Evolutionary conservation across 1,140 invertebrate species (phyloP).

Genomic region (Aphelinus certus): DNA sequence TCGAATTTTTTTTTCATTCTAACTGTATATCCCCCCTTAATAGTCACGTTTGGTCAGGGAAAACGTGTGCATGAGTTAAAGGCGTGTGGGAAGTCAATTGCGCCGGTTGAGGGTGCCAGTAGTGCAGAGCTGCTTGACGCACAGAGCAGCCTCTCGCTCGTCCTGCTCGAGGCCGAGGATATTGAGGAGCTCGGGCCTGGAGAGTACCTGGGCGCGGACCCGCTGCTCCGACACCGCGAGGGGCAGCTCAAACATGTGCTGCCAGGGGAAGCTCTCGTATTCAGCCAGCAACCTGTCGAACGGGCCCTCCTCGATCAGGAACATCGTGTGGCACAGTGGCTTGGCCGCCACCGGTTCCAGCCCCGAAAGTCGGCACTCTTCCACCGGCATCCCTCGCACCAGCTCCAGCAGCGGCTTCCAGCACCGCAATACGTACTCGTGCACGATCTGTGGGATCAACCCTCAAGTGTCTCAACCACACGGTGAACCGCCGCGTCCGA

Average conservation of each 20-base stretch:
- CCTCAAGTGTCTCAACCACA: too few relatives aligned
- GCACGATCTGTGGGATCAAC: conserved; percentile 65
- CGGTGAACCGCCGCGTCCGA: too few relatives aligned
- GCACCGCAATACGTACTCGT: conserved; percentile 75
- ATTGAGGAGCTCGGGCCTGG: conserved; percentile 48
- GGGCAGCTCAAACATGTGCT: conserved; percentile 45
- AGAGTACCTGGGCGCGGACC: conserved; percentile 43
- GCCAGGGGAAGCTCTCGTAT: conserved; percentile 44
- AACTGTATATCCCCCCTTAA: too few relatives aligned
- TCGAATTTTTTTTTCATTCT: too few relatives aligned
- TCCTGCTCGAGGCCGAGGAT: conserved; percentile 39
- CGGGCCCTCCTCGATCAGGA: conserved; percentile 75
- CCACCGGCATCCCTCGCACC: conserved; percentile 47
- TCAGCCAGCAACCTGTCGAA: conserved; percentile 74
- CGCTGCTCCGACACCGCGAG: conserved; percentile 42
- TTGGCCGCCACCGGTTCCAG: conserved; percentile 43
- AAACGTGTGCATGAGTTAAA: too few relatives aligned
- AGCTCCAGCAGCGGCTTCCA: conserved; percentile 70
- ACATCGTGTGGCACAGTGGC: conserved; percentile 78
- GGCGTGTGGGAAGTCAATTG: background rate
- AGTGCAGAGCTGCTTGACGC: conserved; percentile 47
- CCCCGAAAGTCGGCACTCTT: background rate
- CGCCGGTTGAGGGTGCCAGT: conserved; percentile 22
- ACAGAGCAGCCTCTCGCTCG: conserved; percentile 47
- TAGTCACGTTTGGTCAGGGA: too few relatives aligned